These are phyloP conservation scores for Drosophila prostipennis DNA, from an alignment of 2,888 invertebrate genomes.

Conservation along the genomic window DNA sequence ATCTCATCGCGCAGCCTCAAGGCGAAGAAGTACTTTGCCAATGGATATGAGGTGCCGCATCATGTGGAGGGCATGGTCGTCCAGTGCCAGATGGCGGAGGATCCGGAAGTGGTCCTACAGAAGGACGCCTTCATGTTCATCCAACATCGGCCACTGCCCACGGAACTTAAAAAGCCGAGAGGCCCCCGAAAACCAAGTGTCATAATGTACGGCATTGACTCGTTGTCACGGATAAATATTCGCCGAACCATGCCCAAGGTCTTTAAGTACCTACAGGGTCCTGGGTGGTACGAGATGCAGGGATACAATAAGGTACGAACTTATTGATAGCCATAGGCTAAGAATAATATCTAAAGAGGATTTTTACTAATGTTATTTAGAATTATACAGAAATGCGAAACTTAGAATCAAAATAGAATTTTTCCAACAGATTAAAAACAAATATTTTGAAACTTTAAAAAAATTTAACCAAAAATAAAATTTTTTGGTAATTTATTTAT, in stretches of 20 bases:
- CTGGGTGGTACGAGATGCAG: conserved; percentile 88
- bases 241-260: conserved; percentile 90
- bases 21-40: conserved; percentile 28
- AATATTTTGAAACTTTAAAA: too few species aligned
- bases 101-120: conserved; percentile 28
- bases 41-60: conserved; percentile 34
- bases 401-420: too few species aligned
- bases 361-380: too few species aligned
- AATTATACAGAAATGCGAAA: too few species aligned
- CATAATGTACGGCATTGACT: conserved; percentile 91
- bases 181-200: conserved; percentile 85
- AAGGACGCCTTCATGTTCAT: conserved; percentile 34
- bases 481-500: too few species aligned
- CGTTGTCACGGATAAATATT: conserved; percentile 91
- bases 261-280: conserved; percentile 86
- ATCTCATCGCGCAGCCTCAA: neutral
- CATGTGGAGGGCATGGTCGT: conserved; percentile 44
- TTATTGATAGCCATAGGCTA: too few species aligned
- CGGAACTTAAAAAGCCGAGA: neutral
- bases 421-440: too few species aligned
- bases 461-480: too few species aligned
- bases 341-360: too few species aligned
- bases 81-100: conserved; percentile 23
- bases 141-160: conserved; percentile 17
- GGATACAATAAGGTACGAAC: conserved; percentile 88